phyloP scores from a whole-genome alignment of 2,113 vertebrate species.

The Pygoscelis adeliae region DNA sequence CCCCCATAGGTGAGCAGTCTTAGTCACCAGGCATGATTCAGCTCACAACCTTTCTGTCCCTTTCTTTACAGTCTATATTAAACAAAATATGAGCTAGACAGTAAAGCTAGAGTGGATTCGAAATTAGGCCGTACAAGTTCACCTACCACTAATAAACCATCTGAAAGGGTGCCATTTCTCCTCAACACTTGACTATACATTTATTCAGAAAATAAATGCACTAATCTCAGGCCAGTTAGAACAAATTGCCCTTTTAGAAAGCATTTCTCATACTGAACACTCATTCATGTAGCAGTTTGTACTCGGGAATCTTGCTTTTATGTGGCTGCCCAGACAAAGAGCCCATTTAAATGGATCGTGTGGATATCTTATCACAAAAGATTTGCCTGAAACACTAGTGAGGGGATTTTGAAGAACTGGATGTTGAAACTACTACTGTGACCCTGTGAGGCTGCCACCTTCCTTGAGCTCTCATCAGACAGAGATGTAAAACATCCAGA shows the following conservation, averaged over 20 bases:
- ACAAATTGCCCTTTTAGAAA: slow-evolving; percentile 16
- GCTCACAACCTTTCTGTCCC: not conserved
- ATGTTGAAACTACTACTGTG: not conserved
- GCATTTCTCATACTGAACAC: not conserved
- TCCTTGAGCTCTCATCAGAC: not conserved
- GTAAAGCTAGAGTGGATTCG: not conserved
- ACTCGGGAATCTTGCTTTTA: not conserved
- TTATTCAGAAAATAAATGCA: slow-evolving; percentile 14
- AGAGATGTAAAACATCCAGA: not conserved
- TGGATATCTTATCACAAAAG: not conserved
- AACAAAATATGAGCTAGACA: not conserved
- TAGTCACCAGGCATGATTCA: not conserved
- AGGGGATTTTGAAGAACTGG: not conserved
- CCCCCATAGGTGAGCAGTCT: not conserved
- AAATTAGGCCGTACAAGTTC: not conserved
- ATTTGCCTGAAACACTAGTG: not conserved
- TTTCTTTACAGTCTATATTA: not conserved
- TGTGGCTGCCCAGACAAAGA: not conserved
- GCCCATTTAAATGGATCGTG: not conserved
- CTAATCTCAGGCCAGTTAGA: slow-evolving; percentile 3
- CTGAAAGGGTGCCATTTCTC: not conserved
- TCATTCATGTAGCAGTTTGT: not conserved
- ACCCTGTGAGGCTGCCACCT: not conserved
- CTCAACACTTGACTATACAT: not conserved
- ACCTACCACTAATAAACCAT: not conserved